Conservation (phyloP, 2,888 invertebrate genomes). For the Drosophila percnosoma region DNA sequence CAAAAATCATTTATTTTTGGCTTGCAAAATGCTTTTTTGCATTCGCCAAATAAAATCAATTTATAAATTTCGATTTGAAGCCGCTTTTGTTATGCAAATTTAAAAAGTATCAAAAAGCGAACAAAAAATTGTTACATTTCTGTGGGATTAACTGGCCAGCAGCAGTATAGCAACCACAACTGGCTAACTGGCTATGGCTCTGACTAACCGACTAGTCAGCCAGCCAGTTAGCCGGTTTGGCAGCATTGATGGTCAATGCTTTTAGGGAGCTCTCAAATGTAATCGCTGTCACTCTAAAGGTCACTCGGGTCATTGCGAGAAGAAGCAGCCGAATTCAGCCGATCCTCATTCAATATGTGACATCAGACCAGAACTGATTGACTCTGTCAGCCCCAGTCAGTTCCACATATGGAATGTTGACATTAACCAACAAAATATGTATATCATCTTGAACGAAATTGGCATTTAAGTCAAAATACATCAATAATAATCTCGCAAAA, state of each 20-base stretch:
- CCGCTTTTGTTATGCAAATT: constrained; percentile 70
- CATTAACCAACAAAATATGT: not conserved
- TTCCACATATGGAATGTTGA: constrained; percentile 1
- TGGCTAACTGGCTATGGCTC: not conserved
- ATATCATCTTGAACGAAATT: constrained; percentile 6
- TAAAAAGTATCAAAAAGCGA: constrained; percentile 1
- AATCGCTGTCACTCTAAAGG: constrained; percentile 43
- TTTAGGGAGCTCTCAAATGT: constrained; percentile 24
- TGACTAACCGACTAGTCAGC: too few relatives aligned
- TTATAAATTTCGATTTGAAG: constrained; percentile 63
- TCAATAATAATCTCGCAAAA: constrained; percentile 5
- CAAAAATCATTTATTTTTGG: constrained; percentile 48
- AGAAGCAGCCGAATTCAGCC: not conserved
- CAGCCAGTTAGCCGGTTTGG: constrained; percentile 65
- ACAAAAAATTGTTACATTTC: constrained; percentile 58
- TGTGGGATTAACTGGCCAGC: constrained; percentile 25
- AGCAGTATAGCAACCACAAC: constrained; percentile 6
- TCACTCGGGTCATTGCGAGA: constrained; percentile 45
- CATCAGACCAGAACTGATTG: constrained; percentile 31
- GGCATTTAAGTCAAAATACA: constrained; percentile 9
- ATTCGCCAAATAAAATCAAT: constrained; percentile 61
- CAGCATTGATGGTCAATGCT: constrained; percentile 61
- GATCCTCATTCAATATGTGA: constrained; percentile 19
- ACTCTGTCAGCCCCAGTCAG: constrained; percentile 1
- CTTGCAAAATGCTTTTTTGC: constrained; percentile 39